A percentile compares a stretch with the other conserved stretches of the same genome.
These are phyloP conservation scores for Dufourea novaeangliae DNA, from an alignment of 1,140 invertebrate genomes.

Conservation along the genomic window DNA sequence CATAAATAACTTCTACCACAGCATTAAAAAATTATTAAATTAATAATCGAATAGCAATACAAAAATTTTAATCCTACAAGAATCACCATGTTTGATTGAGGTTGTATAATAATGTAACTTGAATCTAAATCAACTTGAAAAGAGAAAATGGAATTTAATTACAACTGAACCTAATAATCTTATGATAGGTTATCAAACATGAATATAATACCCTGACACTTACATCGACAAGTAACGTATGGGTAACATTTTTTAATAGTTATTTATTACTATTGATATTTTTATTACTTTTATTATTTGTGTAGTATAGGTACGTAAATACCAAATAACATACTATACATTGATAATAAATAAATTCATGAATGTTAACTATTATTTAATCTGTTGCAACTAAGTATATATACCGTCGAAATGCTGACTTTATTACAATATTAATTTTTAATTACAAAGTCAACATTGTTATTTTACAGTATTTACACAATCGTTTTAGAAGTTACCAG, in stretches of 20 bases:
- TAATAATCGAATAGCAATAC: no score
- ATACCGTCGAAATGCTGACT: not conserved
- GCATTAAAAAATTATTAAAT: no score
- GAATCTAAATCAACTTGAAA: no score
- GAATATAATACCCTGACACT: slow-evolving; percentile 20
- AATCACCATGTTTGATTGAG: slow-evolving; percentile 11
- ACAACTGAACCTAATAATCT: no score
- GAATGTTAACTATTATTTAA: no score
- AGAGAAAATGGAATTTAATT: no score
- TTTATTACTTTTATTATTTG: not conserved
- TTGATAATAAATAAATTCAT: no score
- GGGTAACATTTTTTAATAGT: slow-evolving; percentile 57
- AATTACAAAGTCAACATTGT: not conserved
- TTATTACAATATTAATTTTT: not conserved
- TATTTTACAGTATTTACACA: not conserved
- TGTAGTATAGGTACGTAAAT: not conserved
- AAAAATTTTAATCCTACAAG: no score
- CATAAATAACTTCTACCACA: no score
- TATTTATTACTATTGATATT: not conserved
- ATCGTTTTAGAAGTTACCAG: not conserved
- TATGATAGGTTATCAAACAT: slow-evolving; percentile 1
- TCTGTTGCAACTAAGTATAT: not conserved
- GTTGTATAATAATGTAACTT: no score
- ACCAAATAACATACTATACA: not conserved
- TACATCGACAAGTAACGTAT: slow-evolving; percentile 60